A percentile compares a stretch with the other conserved stretches of the same genome.
phyloP scores from a whole-genome alignment of 1,140 invertebrate genomes.

The Augochlora pura region DNA sequence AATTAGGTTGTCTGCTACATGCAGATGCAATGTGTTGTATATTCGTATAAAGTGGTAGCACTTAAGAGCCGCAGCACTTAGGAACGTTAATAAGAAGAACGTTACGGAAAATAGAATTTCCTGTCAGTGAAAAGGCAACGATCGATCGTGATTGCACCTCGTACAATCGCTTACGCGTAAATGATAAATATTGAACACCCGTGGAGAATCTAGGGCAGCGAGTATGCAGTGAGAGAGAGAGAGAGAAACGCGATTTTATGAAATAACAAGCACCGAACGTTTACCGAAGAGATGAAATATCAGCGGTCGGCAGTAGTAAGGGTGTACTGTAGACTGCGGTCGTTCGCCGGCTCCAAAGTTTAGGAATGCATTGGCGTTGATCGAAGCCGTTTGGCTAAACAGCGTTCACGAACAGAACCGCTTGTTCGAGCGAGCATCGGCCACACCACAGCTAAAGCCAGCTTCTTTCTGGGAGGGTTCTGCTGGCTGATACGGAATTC shows the following conservation, averaged over 20 bases:
- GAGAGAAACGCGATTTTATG: not conserved
- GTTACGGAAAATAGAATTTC: too few species aligned
- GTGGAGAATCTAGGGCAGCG: too few species aligned
- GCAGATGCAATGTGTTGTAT: too few species aligned
- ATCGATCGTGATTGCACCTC: too few species aligned
- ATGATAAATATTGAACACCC: too few species aligned
- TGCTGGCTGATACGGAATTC: constrained; percentile 37
- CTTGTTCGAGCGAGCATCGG: constrained; percentile 25
- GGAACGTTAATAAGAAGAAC: too few species aligned
- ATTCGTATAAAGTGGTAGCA: too few species aligned
- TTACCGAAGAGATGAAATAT: not conserved
- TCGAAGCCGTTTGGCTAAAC: constrained; percentile 26
- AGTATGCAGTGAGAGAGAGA: too few species aligned
- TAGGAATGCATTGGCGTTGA: not conserved
- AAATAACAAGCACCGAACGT: not conserved
- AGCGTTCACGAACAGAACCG: constrained; percentile 20
- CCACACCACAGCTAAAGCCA: not conserved
- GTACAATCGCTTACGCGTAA: too few species aligned
- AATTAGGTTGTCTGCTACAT: too few species aligned
- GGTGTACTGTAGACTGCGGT: not conserved
- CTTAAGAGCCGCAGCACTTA: too few species aligned
- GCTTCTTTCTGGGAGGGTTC: not conserved
- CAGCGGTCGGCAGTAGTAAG: not conserved
- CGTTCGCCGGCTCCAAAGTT: not conserved
- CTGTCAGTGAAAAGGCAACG: too few species aligned